phyloP scores from a whole-genome alignment of 2,888 invertebrate genomes.

The Poecilus cupreus region DNA sequence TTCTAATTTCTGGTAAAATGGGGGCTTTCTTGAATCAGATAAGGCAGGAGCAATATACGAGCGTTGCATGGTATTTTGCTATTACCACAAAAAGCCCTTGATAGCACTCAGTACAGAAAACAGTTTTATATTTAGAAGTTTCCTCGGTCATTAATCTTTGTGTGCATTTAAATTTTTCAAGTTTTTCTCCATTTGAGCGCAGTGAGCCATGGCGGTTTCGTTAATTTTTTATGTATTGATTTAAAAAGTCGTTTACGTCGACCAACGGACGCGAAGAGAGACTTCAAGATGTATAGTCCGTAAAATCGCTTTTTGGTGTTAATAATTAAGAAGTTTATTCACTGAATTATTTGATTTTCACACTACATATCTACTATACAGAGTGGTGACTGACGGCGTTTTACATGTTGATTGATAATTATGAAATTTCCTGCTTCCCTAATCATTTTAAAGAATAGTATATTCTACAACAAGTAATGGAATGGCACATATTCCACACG shows the following conservation, averaged over 20 bases:
- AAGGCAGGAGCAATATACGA: not conserved
- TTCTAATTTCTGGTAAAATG: conserved; percentile 26
- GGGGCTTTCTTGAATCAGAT: conserved; percentile 10
- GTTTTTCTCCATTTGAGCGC: not conserved
- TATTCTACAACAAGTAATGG: too few relatives aligned
- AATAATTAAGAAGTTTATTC: not conserved
- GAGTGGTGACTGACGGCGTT: too few relatives aligned
- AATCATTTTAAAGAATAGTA: too few relatives aligned
- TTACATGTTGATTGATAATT: too few relatives aligned
- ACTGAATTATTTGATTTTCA: too few relatives aligned
- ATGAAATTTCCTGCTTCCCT: too few relatives aligned
- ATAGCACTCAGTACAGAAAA: not conserved
- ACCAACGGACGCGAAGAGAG: not conserved
- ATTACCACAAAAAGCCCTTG: conserved; percentile 21
- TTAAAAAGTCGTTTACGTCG: not conserved
- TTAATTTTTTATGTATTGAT: not conserved
- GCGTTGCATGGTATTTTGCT: conserved; percentile 32
- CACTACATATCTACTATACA: too few relatives aligned
- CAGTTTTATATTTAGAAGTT: not conserved
- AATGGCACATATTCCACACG: too few relatives aligned
- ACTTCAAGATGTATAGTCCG: not conserved
- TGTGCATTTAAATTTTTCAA: conserved; percentile 6
- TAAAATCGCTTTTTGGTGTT: not conserved
- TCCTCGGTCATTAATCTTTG: not conserved
- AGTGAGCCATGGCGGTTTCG: not conserved